Percentiles rank a stretch among this genome's conserved stretches.
Evolutionary conservation across 2,888 invertebrate species (phyloP).

Genomic region (Drosophila pseudotakahashii): DNA sequence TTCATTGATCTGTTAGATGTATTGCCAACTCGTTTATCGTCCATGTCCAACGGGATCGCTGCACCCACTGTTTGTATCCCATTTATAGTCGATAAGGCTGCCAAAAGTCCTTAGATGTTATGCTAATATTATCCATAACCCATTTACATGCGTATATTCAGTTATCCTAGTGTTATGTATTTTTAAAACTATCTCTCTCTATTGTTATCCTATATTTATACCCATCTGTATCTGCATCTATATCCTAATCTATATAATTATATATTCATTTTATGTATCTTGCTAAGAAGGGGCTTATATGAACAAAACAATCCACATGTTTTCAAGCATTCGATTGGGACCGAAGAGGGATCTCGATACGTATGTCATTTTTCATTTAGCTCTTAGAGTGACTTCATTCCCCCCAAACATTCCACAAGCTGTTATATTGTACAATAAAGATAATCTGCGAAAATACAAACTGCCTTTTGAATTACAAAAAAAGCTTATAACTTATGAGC

Average conservation of each 20-base stretch:
- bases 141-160: conserved; percentile 6
- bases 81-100: conserved; percentile 29
- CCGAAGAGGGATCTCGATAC: not conserved
- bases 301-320: conserved; percentile 38
- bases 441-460: not conserved
- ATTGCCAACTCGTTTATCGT: conserved; percentile 20
- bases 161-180: conserved; percentile 38
- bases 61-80: conserved; percentile 10
- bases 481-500: no score
- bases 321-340: conserved; percentile 5
- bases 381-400: conserved; percentile 8
- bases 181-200: conserved; percentile 6
- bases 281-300: conserved; percentile 47
- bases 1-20: not conserved
- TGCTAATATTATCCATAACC: conserved; percentile 3
- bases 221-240: conserved; percentile 8
- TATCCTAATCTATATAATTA: conserved; percentile 1
- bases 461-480: no score
- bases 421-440: conserved; percentile 19
- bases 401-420: conserved; percentile 7
- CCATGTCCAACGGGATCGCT: conserved; percentile 2
- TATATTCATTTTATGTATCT: conserved; percentile 11
- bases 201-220: conserved; percentile 39
- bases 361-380: conserved; percentile 7
- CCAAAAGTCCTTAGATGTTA: conserved; percentile 41